phyloP scores from a whole-genome alignment of 2,888 invertebrate species.

The Epsilonema sp. region DNA sequence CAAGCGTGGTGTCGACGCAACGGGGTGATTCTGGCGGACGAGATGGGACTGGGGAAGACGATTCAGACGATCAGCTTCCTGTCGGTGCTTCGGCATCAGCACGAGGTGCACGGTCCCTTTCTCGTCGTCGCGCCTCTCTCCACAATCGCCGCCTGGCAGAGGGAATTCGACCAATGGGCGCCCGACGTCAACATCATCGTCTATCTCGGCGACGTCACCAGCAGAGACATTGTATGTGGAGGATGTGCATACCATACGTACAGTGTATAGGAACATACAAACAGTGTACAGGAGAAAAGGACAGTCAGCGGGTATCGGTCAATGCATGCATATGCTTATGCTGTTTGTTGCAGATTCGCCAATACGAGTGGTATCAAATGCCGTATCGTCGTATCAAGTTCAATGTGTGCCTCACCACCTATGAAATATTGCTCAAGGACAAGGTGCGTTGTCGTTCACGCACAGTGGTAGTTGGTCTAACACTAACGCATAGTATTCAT shows the following conservation, averaged over 20 bases:
- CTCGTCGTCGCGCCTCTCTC: constrained; percentile 89
- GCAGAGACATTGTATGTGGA: constrained; percentile 64
- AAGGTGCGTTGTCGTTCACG: constrained; percentile 46
- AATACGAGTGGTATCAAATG: constrained; percentile 63
- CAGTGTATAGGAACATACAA: no score
- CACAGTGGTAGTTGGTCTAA: no score
- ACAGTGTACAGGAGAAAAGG: no score
- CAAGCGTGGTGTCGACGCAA: constrained; percentile 88
- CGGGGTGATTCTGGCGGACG: constrained; percentile 93
- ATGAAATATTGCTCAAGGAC: constrained; percentile 84
- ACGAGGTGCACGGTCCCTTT: constrained; percentile 83
- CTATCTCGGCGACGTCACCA: constrained; percentile 81
- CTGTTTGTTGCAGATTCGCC: no score
- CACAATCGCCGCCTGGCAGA: constrained; percentile 98
- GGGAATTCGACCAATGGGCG: constrained; percentile 86
- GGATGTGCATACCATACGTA: no score
- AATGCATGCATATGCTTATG: no score
- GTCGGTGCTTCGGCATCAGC: constrained; percentile 68
- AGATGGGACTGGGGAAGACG: constrained; percentile 97
- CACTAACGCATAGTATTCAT: no score
- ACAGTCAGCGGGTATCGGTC: no score
- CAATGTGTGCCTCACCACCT: constrained; percentile 84
- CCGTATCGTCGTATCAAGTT: constrained; percentile 73
- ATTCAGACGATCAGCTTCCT: constrained; percentile 85
- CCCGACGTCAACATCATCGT: constrained; percentile 90